A percentile compares a stretch with the other conserved stretches of the same genome.
These are phyloP conservation scores for Monochamus saltuarius DNA, from an alignment of 1,140 invertebrate species.

Conservation along the genomic window DNA sequence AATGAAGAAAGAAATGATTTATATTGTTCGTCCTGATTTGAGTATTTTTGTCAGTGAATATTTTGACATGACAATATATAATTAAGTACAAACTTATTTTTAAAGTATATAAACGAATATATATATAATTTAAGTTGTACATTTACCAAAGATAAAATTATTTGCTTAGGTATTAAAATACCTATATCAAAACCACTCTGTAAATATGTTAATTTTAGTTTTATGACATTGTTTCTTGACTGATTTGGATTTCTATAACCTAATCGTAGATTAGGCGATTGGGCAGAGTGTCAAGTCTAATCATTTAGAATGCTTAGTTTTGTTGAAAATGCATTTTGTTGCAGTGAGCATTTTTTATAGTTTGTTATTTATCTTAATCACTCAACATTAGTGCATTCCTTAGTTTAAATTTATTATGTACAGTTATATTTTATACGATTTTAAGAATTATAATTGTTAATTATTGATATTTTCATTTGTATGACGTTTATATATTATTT, in stretches of 20 bases:
- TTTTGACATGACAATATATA: no score
- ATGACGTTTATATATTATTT: conserved; percentile 22
- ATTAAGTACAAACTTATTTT: no score
- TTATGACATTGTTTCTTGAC: conserved; percentile 13
- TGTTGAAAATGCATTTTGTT: conserved; percentile 13
- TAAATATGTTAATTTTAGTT: conserved; percentile 14
- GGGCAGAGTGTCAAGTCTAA: conserved; percentile 30
- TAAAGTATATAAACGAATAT: no score
- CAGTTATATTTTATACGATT: conserved; percentile 18
- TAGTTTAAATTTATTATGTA: conserved; percentile 13
- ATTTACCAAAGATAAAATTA: conserved; percentile 23
- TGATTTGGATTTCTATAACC: conserved; percentile 22
- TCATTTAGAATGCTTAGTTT: conserved; percentile 21
- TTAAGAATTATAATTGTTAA: conserved; percentile 10
- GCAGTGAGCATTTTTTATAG: conserved; percentile 17
- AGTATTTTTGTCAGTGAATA: no score
- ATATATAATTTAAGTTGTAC: conserved; percentile 6
- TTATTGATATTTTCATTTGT: conserved; percentile 22
- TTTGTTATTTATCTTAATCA: conserved; percentile 18
- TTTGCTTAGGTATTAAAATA: conserved; percentile 16
- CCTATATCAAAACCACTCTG: conserved; percentile 6
- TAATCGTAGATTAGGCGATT: conserved; percentile 11
- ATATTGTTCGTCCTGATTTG: no score
- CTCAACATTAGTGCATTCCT: conserved; percentile 10
- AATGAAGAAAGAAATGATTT: no score